Evolutionary conservation across 2,113 vertebrate species (phyloP), one percentile per base, ranked within the genome.

Genomic region (rat (Rattus norvegicus)): DNA sequence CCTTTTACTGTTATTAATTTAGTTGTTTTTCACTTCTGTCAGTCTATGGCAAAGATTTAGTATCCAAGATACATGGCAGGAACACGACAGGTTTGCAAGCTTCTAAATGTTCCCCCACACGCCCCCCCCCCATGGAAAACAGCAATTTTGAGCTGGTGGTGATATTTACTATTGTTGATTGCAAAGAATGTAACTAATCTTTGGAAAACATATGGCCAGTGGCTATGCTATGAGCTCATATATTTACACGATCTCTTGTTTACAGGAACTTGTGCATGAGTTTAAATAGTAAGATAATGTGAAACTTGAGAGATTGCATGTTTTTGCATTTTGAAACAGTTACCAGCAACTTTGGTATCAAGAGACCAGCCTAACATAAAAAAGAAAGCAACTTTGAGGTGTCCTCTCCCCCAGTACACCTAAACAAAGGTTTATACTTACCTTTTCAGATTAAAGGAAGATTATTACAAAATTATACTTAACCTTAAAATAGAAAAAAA

Each of bases 361-460:
- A 56, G 39, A 61, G 47, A 79, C 43, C 39, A 43, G 77, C 56
- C 19, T 92, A 52, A 70, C 16, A 70, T 95, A 85, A 95, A 95
- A 92, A 91, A 16, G 14, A 80, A 93, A 61, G 70, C n/a, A 88
- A 72, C 36, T 76, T 80, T 63, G 49, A 88, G 67, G 22, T 43
- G 39, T 5, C 30, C 10, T 9, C 43, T 1, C 20, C 11, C n/a
- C 12, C 22, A 56, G 28, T 30, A 47, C 19, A 33, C 39, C 13
- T 52, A 88, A 75, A 67, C 56, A 86, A 85, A 92, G 12, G 1
- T 93, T 93, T 95, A 43, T 86, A 47, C 33, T 80, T 77, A 84
- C 10, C n/a, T 81, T 67, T 88, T 92, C 72, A 95, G 36, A 86
- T 91, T 90, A 93, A 83, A 88, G 26, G 86, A 88, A 84, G 52